A percentile compares a stretch with the other conserved stretches of the same genome.
Conservation (phyloP, 2,888 invertebrate species). For the Eristalinus sepulchralis region DNA sequence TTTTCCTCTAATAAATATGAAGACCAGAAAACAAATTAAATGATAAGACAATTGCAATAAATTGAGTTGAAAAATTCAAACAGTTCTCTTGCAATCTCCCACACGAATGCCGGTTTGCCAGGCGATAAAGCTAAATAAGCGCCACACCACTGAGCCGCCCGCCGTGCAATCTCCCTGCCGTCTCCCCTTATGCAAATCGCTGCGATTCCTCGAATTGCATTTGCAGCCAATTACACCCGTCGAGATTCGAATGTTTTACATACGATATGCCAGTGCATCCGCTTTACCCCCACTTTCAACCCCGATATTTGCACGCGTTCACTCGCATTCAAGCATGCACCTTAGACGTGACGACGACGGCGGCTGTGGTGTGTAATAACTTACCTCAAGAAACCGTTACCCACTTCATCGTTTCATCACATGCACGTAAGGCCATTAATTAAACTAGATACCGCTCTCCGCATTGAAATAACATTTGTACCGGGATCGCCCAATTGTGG, state of each 20-base stretch:
- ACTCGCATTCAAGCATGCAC: no score
- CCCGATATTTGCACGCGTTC: not conserved
- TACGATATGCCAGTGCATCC: conserved; percentile 25
- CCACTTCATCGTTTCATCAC: conserved; percentile 68
- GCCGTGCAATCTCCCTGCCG: not conserved
- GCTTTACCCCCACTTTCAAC: not conserved
- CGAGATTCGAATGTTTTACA: conserved; percentile 36
- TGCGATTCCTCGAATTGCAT: conserved; percentile 53
- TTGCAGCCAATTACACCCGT: conserved; percentile 59
- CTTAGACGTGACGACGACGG: not conserved
- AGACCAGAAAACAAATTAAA: conserved; percentile 32
- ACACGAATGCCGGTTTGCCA: conserved; percentile 26
- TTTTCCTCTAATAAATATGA: conserved; percentile 20
- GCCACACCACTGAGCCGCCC: not conserved
- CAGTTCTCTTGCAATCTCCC: conserved; percentile 25
- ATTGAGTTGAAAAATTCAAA: conserved; percentile 43
- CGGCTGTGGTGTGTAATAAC: conserved; percentile 43
- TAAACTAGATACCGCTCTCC: conserved; percentile 38
- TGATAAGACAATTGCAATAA: conserved; percentile 52
- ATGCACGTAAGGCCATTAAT: conserved; percentile 65
- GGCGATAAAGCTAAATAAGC: conserved; percentile 54
- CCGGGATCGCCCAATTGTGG: conserved; percentile 41
- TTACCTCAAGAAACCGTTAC: conserved; percentile 51
- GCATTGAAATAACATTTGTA: conserved; percentile 66
- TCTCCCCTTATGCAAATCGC: conserved; percentile 51